phyloP scores from a whole-genome alignment of 2,113 vertebrate species.

The Syrrhaptes paradoxus region DNA sequence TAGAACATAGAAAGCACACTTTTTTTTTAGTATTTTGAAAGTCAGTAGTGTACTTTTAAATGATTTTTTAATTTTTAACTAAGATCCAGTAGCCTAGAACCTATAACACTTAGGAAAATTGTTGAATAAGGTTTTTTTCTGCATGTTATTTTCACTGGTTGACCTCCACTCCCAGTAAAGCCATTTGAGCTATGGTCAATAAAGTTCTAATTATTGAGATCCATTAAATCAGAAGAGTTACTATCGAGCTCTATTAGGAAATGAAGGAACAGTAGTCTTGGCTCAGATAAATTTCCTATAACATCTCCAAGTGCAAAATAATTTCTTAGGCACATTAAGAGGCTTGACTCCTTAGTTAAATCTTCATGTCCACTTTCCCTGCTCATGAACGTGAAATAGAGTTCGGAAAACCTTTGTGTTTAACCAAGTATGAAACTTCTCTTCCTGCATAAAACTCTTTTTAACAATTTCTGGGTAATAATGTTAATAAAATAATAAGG shows the following conservation, averaged over 20 bases:
- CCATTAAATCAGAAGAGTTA: neutral
- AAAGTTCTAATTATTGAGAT: neutral
- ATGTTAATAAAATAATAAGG: neutral
- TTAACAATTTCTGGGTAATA: neutral
- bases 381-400: neutral
- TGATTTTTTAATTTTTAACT: neutral
- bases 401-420: neutral
- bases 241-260: neutral
- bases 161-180: neutral
- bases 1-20: accelerated
- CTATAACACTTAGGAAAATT: neutral
- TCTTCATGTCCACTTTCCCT: neutral
- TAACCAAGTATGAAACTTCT: neutral
- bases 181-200: neutral
- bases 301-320: neutral
- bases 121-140: neutral
- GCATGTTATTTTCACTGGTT: neutral
- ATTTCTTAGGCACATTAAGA: neutral
- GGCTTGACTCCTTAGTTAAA: neutral
- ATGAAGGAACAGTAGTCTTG: neutral
- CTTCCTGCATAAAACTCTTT: neutral
- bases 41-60: neutral
- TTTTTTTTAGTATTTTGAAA: neutral
- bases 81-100: neutral
- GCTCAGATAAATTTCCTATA: neutral